Percentiles rank a stretch among this genome's conserved stretches.
Conservation (phyloP, 2,888 invertebrate species). For the Tenthredo mesomela region DNA sequence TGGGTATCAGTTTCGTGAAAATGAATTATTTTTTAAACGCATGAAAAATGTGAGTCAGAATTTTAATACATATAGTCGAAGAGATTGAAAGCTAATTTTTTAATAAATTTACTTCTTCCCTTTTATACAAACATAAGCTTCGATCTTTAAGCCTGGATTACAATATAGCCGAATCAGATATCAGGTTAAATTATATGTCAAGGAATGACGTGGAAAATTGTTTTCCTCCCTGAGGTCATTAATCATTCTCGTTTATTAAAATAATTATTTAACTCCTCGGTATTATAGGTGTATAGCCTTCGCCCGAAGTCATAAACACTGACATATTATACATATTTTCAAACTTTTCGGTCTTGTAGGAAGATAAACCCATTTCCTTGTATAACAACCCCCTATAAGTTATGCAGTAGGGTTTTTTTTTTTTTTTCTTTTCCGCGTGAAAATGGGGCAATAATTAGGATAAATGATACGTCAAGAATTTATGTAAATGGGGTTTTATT, state of each 20-base stretch:
- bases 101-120: background rate
- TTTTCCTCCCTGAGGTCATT: slow-evolving; percentile 1
- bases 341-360: background rate
- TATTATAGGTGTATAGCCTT: no score
- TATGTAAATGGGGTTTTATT: background rate
- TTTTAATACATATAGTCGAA: background rate
- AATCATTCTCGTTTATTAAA: slow-evolving; percentile 14
- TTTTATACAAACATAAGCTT: background rate
- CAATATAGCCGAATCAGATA: background rate
- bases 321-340: background rate
- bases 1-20: background rate
- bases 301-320: background rate
- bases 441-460: background rate
- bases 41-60: background rate
- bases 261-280: slow-evolving; percentile 20
- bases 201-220: slow-evolving; percentile 18
- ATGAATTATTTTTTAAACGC: background rate
- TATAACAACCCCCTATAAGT: background rate
- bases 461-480: background rate
- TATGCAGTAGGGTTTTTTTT: background rate
- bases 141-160: background rate
- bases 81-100: background rate
- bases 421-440: background rate
- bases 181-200: background rate
- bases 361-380: background rate